Evolutionary conservation across 2,888 invertebrate genomes (phyloP), one percentile per base, ranked within the genome.

Genomic region (Synergus japonicus): DNA sequence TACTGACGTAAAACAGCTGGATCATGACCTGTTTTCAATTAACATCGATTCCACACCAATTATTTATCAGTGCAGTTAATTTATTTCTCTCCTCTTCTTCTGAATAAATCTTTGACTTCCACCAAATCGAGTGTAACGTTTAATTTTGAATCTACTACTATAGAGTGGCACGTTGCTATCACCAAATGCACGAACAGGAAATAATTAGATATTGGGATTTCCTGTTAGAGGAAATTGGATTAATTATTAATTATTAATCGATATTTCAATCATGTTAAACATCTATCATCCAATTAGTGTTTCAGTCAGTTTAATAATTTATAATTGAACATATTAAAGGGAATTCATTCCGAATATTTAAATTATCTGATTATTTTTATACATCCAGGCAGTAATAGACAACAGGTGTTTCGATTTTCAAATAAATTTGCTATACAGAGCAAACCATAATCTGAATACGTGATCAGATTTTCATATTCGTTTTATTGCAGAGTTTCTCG

Each of bases 21-120:
- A 44, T 43, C 41, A 54, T 54, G 49, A 37, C 73, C 18, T 73
- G 54, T 73, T 73, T 73, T 73, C 54, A 73, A 54, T 73, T 73
- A 73, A 54, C 73, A 73, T 43, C n/a, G 73, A 73, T 73, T 41
- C 41, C 37, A 49, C 4, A 15, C 44, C 29, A 54, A 73, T 69
- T 69, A 49, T 69, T 49, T 49, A 69, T 49, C 29, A 69, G 22
- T 22, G 8, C 46, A 2, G 49, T 69, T 69, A 49, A 15, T 69
- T 22, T 22, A 29, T 22, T 46, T 12, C 10, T 18, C 18, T 22
- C 22, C 2, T 22, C 22, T 22, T 12, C 4, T 69, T 69, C 15
- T 69, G 46, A 46, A 29, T 49, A 15, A 46, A 15, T 29, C 63
- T 63, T 63, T 18, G 29, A 63, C 63, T 63, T 29, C 29, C 63